phyloP scores from a whole-genome alignment of 1,140 invertebrate species.

The Pogonognathellus flavescens region DNA sequence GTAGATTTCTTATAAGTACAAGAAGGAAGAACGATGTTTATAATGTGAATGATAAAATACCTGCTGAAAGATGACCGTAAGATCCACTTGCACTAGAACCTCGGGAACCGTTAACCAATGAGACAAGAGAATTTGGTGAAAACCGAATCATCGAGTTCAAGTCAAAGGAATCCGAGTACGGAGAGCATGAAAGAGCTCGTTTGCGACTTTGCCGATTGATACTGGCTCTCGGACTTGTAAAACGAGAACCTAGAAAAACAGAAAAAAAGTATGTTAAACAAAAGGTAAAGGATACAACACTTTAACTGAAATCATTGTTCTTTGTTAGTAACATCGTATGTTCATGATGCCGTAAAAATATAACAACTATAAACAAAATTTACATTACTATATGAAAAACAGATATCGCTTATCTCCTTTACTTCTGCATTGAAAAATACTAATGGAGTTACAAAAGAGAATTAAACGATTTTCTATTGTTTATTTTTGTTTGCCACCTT shows the following conservation, averaged over 20 bases:
- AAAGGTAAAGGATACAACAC: too few relatives aligned
- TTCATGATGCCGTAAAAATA: too few relatives aligned
- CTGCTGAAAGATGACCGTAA: constrained; percentile 93
- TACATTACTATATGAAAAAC: too few relatives aligned
- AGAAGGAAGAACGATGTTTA: not conserved
- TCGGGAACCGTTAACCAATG: constrained; percentile 89
- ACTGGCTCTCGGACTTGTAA: constrained; percentile 77
- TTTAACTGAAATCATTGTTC: too few relatives aligned
- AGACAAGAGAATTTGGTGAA: constrained; percentile 92
- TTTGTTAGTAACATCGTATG: too few relatives aligned
- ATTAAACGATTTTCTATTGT: constrained; percentile 28
- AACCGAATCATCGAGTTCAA: constrained; percentile 95
- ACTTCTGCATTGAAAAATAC: too few relatives aligned
- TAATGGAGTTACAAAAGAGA: constrained; percentile 8
- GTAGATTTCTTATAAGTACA: not conserved
- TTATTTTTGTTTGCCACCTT: constrained; percentile 26
- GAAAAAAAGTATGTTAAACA: too few relatives aligned
- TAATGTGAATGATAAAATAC: constrained; percentile 70
- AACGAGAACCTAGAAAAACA: constrained; percentile 77
- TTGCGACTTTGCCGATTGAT: constrained; percentile 83
- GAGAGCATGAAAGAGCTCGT: constrained; percentile 91
- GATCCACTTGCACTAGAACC: constrained; percentile 89
- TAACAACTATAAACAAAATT: too few relatives aligned
- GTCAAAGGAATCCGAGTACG: constrained; percentile 93
- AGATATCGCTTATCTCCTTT: too few relatives aligned